Percentiles rank a stretch among this genome's conserved stretches.
Evolutionary conservation across 2,797 vertebrate species (phyloP).

Genomic region (Lithobates sylvaticus): DNA sequence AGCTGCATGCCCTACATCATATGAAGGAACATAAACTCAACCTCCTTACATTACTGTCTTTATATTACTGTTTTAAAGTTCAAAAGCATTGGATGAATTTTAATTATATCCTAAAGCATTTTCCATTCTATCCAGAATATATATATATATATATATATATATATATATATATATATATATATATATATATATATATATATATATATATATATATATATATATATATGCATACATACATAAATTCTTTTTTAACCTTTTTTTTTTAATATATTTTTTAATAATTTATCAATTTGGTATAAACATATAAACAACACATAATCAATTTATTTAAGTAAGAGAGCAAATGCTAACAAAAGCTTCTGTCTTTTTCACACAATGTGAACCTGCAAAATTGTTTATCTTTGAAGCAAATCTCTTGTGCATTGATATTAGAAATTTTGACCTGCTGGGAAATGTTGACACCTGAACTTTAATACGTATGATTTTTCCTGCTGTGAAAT

Average conservation of each 20-base stretch:
- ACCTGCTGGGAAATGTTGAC: constrained; percentile 37
- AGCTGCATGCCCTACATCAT: too few species aligned
- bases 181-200: too few species aligned
- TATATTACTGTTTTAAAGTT: too few species aligned
- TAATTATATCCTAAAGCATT: background rate
- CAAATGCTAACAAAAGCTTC: background rate
- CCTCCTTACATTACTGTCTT: too few species aligned
- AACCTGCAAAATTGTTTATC: background rate
- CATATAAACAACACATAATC: background rate
- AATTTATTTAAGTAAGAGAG: background rate
- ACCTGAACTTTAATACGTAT: constrained; percentile 49
- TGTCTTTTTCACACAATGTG: background rate
- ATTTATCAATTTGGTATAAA: background rate
- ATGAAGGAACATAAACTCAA: too few species aligned
- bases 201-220: too few species aligned
- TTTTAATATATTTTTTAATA: too few species aligned
- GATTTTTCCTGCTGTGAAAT: constrained; percentile 55
- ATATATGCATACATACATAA: too few species aligned
- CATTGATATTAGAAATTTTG: constrained; percentile 34
- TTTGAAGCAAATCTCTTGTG: constrained; percentile 15
- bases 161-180: too few species aligned
- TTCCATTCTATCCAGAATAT: background rate
- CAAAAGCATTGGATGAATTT: too few species aligned
- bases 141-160: too few species aligned
- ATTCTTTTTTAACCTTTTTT: too few species aligned